phyloP scores from a whole-genome alignment of 2,888 invertebrate genomes.

The Anodontia alba region DNA sequence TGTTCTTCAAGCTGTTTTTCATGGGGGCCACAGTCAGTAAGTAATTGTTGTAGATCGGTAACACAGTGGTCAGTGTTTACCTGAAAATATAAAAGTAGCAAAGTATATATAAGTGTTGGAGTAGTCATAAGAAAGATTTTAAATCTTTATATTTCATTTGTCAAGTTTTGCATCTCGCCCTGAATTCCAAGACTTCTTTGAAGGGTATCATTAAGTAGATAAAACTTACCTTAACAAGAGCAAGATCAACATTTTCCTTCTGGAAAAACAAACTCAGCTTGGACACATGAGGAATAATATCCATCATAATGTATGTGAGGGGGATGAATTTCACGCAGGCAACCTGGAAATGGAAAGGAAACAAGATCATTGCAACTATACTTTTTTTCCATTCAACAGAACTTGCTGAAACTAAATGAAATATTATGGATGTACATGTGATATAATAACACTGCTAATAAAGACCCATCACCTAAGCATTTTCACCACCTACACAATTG shows the following conservation, averaged over 20 bases:
- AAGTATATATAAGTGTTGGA: too few relatives aligned
- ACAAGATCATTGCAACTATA: not conserved
- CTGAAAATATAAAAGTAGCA: conserved; percentile 8
- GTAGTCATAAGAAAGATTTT: too few relatives aligned
- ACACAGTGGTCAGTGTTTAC: conserved; percentile 2
- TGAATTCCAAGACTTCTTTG: not conserved
- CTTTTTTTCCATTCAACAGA: too few relatives aligned
- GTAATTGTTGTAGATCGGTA: not conserved
- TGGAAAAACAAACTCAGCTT: conserved; percentile 8
- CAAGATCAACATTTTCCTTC: conserved; percentile 9
- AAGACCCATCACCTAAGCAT: not conserved
- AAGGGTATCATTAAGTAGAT: not conserved
- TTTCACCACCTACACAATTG: not conserved
- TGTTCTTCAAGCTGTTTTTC: conserved; percentile 21
- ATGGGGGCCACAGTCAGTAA: not conserved
- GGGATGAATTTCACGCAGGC: conserved; percentile 28
- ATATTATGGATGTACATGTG: not conserved
- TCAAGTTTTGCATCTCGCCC: too few relatives aligned
- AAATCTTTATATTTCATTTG: too few relatives aligned
- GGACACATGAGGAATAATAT: conserved; percentile 21
- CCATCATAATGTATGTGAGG: conserved; percentile 47
- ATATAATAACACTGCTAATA: not conserved
- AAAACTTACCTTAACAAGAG: not conserved
- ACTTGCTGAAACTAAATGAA: not conserved
- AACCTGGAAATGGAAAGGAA: not conserved